Percentiles rank a stretch among this genome's conserved stretches.
Evolutionary conservation across 2,113 vertebrate genomes (phyloP).

Genomic region (Callospermophilus lateralis): DNA sequence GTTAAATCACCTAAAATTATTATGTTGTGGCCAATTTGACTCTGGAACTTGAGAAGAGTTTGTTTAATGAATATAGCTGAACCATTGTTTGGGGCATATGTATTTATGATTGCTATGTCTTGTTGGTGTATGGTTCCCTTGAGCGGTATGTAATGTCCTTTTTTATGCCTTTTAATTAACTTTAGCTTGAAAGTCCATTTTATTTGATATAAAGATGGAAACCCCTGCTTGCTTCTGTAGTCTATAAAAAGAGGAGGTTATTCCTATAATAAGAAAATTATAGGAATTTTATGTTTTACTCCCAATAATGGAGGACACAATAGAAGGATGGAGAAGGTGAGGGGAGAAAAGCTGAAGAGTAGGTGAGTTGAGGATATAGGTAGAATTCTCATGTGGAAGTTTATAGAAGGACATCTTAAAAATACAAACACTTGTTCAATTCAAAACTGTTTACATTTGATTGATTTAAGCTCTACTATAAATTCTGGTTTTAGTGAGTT

Average conservation of each 20-base stretch:
- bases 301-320: not conserved
- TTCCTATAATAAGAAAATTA: slow-evolving; percentile 43
- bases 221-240: no score
- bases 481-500: slow-evolving; percentile 6
- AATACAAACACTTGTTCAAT: not conserved
- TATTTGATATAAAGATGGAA: no score
- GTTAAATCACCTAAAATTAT: no score
- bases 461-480: not conserved
- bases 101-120: no score
- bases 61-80: no score
- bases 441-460: slow-evolving; percentile 37
- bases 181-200: no score
- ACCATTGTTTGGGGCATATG: no score
- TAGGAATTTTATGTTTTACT: slow-evolving; percentile 50
- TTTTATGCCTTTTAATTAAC: no score
- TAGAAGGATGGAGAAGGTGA: not conserved
- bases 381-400: not conserved
- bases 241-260: not conserved
- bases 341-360: not conserved
- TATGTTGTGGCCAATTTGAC: no score
- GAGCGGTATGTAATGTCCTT: no score
- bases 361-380: not conserved
- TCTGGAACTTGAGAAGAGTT: no score
- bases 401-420: not conserved
- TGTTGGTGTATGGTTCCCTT: no score